Conservation (phyloP, 2,113 vertebrate species). For the Nymphicus hollandicus region DNA sequence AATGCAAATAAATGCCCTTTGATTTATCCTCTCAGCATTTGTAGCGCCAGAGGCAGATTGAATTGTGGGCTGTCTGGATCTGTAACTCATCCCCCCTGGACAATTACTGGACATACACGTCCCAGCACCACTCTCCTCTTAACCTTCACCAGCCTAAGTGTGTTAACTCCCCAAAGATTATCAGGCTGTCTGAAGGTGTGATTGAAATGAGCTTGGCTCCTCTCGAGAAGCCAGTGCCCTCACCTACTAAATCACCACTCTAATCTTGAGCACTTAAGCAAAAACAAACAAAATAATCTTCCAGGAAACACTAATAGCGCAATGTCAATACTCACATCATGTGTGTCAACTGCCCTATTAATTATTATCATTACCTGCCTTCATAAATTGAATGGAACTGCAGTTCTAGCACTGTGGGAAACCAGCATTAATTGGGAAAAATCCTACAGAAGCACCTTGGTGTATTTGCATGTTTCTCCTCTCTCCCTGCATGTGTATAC, state of each 20-base stretch:
- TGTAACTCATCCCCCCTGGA: neutral
- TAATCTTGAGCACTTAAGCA: constrained; percentile 62
- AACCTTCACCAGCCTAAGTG: constrained; percentile 66
- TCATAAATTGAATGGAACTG: constrained; percentile 48
- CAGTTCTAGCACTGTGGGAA: constrained; percentile 46
- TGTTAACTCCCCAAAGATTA: constrained; percentile 68
- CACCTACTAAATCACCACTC: constrained; percentile 58
- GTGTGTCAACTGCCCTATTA: constrained; percentile 66
- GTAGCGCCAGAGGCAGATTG: neutral
- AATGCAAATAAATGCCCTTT: constrained; percentile 24
- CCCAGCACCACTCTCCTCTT: constrained; percentile 30
- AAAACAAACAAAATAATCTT: constrained; percentile 75
- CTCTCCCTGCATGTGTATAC: neutral
- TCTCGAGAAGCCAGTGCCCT: constrained; percentile 37
- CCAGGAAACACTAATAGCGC: constrained; percentile 57
- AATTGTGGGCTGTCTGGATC: constrained; percentile 1
- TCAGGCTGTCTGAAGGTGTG: constrained; percentile 68
- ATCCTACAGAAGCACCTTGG: neutral
- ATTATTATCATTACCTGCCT: constrained; percentile 63
- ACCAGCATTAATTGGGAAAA: constrained; percentile 57
- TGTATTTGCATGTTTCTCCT: neutral
- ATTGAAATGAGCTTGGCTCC: constrained; percentile 59
- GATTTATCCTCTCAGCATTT: constrained; percentile 25
- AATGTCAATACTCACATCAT: constrained; percentile 59
- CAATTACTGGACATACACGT: constrained; percentile 18